These are phyloP conservation scores for Sarcophaga variegata DNA, from an alignment of 2,888 invertebrate genomes.

Conservation along the genomic window DNA sequence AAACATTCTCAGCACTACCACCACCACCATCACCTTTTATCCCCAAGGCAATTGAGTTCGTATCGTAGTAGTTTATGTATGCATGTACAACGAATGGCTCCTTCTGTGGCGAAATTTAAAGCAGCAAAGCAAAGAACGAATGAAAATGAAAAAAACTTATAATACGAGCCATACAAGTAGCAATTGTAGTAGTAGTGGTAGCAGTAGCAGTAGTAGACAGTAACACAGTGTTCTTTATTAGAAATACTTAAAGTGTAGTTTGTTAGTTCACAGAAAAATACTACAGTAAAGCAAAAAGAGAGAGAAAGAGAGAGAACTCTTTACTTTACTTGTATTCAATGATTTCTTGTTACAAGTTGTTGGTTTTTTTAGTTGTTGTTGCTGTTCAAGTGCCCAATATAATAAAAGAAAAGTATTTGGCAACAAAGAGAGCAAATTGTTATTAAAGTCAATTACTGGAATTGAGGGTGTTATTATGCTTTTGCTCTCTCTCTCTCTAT, in stretches of 20 bases:
- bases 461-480: constrained; percentile 9
- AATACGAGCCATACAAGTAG: constrained; percentile 14
- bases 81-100: neutral
- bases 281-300: neutral
- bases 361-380: constrained; percentile 14
- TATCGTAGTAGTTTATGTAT: neutral
- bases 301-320: neutral
- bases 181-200: constrained; percentile 41
- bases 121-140: neutral
- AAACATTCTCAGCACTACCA: neutral
- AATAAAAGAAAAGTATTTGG: constrained; percentile 12
- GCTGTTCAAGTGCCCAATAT: constrained; percentile 30
- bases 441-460: constrained; percentile 77
- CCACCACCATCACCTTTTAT: neutral
- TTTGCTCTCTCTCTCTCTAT: constrained; percentile 16
- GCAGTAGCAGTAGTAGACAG: constrained; percentile 5
- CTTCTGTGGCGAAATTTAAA: constrained; percentile 60
- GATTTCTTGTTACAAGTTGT: constrained; percentile 29
- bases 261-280: neutral
- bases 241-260: constrained; percentile 35
- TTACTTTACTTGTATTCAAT: neutral
- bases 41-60: constrained; percentile 50
- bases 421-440: constrained; percentile 76
- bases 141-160: neutral
- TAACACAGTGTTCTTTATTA: constrained; percentile 17